Base-by-base conservation (phyloP, 2,888 invertebrate species). In the Drosophila algonquin region DNA sequence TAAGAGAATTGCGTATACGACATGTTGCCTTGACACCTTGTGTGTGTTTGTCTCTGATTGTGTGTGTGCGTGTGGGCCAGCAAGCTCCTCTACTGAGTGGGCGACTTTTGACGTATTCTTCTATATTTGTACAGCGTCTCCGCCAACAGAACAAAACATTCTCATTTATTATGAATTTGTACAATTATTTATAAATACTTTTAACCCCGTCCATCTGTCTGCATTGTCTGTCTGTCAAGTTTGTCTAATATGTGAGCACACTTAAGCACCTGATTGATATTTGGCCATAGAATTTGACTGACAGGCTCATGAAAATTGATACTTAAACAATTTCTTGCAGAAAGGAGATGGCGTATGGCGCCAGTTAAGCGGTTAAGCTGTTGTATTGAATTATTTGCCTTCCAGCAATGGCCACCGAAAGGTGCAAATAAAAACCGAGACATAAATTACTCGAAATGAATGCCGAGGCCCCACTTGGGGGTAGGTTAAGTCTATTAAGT, bases 391-490 rank as follows among this genome's bases (percentile, higher is more conserved):
- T 50, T 46, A 32, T 68, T 62, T 67, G 75, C 71, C 59, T 16
- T 10, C 1, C 27, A 46, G 35, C 16, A 21, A 18, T 12, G 45
- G 6, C 27, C 46, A 45, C 1, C 30, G 8, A 35, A 21, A 53
- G 52, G 63, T 57, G 67, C 45, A 50, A 44, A 21, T 24, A 53
- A 69, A 64, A 69, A 63, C 60, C 59, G 64, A 53, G 54, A 61
- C 70, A 77, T 77, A 82, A 86, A 86, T 83, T 75, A 83, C 61
- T 46, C n/a, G 54, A 68, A 80, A 70, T 88, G 88, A 86, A 86
- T 88, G 64, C 67, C 57, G 40, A 9, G 27, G 52, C 56, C 50
- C 30, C 30, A 40, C 30, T 44, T 47, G 24, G 5, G 27, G 45
- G 65, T 73, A 70, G 70, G 55, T 67, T 56, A 62, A 78, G 78